phyloP scores from a whole-genome alignment of 1,140 invertebrate genomes.

The Triops longicaudatus region DNA sequence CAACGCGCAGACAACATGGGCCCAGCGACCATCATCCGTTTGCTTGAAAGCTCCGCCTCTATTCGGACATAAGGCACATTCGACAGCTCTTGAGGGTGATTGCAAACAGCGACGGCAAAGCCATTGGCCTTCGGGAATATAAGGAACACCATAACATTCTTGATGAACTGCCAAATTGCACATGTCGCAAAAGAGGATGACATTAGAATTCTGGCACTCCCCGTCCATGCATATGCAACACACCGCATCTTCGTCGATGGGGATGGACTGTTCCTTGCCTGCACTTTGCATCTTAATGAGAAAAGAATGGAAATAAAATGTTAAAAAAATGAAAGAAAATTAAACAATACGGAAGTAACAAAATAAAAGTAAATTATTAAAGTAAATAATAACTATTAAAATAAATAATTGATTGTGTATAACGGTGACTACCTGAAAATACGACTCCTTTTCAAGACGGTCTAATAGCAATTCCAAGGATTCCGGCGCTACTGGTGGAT shows the following conservation, averaged over 20 bases:
- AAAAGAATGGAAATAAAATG: slow-evolving; percentile 31
- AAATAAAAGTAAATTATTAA: background rate
- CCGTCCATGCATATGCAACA: slow-evolving; percentile 87
- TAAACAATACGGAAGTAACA: too few relatives aligned
- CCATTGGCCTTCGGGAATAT: slow-evolving; percentile 99
- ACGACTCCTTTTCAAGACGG: slow-evolving; percentile 92
- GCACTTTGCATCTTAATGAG: slow-evolving; percentile 55
- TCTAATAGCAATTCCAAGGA: slow-evolving; percentile 93
- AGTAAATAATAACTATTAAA: slow-evolving; percentile 23
- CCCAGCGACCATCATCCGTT: slow-evolving; percentile 92
- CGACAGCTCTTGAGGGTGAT: slow-evolving; percentile 87
- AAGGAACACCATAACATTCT: slow-evolving; percentile 98
- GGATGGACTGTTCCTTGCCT: slow-evolving; percentile 40
- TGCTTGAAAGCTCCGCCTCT: slow-evolving; percentile 98
- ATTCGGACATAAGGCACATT: slow-evolving; percentile 95
- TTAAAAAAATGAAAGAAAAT: too few relatives aligned
- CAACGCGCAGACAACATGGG: slow-evolving; percentile 95
- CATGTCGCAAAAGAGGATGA: slow-evolving; percentile 97
- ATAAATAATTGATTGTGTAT: slow-evolving; percentile 16
- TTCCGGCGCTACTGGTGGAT: slow-evolving; percentile 66
- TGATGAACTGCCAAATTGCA: slow-evolving; percentile 98
- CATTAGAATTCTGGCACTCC: slow-evolving; percentile 94
- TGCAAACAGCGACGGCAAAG: slow-evolving; percentile 88
- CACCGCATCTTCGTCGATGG: slow-evolving; percentile 94
- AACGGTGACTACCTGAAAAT: slow-evolving; percentile 64